Evolutionary conservation across 2,888 invertebrate species (phyloP).

Genomic region (Caradrina kadenii): DNA sequence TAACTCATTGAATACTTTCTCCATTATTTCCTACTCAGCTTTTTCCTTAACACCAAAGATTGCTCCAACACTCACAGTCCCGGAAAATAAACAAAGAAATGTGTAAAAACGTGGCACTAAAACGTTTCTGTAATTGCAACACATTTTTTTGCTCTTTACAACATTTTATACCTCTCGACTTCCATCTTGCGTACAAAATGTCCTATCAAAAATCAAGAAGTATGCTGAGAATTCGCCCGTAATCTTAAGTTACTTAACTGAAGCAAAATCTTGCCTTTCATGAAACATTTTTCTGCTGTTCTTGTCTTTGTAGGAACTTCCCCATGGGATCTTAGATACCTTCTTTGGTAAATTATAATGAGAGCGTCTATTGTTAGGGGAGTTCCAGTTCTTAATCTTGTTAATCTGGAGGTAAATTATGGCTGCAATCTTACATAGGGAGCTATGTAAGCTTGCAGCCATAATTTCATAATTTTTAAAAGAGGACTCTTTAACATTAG

Average conservation of each 20-base stretch:
- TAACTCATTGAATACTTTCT: background rate
- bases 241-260: slow-evolving; percentile 37
- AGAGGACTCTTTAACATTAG: no score
- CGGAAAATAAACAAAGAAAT: slow-evolving; percentile 15
- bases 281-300: slow-evolving; percentile 33
- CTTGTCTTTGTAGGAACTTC: slow-evolving; percentile 5
- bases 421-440: no score
- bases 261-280: slow-evolving; percentile 48
- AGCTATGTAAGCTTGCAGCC: no score
- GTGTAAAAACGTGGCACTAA: slow-evolving; percentile 19
- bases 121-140: slow-evolving; percentile 40
- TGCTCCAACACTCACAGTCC: background rate
- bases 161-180: slow-evolving; percentile 19
- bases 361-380: background rate
- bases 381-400: background rate
- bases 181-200: slow-evolving; percentile 35
- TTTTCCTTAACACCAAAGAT: slow-evolving; percentile 1
- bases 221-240: slow-evolving; percentile 35
- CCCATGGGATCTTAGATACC: background rate
- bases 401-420: no score
- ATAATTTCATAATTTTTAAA: no score
- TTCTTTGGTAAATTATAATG: background rate
- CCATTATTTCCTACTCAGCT: slow-evolving; percentile 1
- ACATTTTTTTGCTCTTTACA: slow-evolving; percentile 40
- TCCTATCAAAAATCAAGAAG: slow-evolving; percentile 56